Evolutionary conservation across 2,888 invertebrate genomes (phyloP).

Genomic region (Keiferia lycopersicella): DNA sequence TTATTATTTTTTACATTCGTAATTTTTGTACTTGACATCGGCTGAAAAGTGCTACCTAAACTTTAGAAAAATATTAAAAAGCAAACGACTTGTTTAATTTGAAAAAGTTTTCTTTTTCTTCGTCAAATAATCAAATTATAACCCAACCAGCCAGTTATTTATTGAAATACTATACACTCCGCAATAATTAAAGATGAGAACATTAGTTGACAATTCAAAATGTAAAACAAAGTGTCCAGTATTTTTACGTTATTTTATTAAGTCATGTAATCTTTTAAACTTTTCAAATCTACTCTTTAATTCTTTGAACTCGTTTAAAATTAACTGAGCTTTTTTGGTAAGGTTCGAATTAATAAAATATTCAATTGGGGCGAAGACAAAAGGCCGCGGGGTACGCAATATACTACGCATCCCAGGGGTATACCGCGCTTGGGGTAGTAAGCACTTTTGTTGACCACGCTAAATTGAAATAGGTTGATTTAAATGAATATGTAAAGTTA

Average conservation of each 20-base stretch:
- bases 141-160: background rate
- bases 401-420: constrained; percentile 51
- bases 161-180: background rate
- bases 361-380: constrained; percentile 60
- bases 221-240: background rate
- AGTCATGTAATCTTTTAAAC: background rate
- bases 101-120: too few species aligned
- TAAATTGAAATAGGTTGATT: background rate
- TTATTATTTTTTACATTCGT: too few species aligned
- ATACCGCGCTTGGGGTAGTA: constrained; percentile 31
- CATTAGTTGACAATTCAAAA: background rate
- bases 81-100: too few species aligned
- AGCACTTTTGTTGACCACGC: background rate
- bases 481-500: background rate
- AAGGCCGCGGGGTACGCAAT: constrained; percentile 49
- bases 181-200: background rate
- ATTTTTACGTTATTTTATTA: background rate
- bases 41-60: background rate
- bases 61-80: too few species aligned
- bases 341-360: constrained; percentile 64
- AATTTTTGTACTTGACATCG: background rate
- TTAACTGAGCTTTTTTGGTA: constrained; percentile 49
- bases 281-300: constrained; percentile 23
- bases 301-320: constrained; percentile 37
- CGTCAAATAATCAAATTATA: too few species aligned